Percentiles rank a stretch among this genome's conserved stretches.
These are phyloP conservation scores for Trichechus manatus DNA, from an alignment of 2,113 vertebrate species.

Conservation along the genomic window DNA sequence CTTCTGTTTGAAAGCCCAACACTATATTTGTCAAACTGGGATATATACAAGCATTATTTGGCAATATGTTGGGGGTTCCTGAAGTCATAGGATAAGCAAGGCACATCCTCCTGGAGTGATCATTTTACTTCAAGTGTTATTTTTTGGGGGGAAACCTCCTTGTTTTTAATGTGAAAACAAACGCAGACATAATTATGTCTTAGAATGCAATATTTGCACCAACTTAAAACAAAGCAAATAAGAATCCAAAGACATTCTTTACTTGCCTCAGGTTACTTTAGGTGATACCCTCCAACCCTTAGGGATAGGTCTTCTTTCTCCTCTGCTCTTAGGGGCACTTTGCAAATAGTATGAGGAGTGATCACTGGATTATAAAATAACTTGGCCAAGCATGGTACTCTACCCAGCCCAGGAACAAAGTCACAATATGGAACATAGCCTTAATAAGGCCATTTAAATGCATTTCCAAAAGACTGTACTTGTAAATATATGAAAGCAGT, in stretches of 20 bases:
- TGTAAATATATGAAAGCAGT: not conserved
- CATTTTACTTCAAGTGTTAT: conserved; percentile 28
- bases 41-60: not conserved
- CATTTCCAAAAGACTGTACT: not conserved
- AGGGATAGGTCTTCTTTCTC: not conserved
- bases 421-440: not conserved
- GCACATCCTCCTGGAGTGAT: not conserved
- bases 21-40: not conserved
- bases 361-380: not conserved
- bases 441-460: not conserved
- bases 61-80: not conserved
- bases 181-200: not conserved
- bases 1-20: conserved; percentile 39
- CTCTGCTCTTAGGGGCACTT: not conserved
- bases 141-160: not conserved
- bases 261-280: not conserved
- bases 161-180: conserved; percentile 29
- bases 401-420: not conserved
- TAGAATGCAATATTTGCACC: not conserved
- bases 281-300: not conserved
- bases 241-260: not conserved
- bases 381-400: not conserved
- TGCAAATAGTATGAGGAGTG: not conserved
- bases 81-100: not conserved
- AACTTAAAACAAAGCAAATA: conserved; percentile 21